Base-by-base conservation (phyloP, 2,888 invertebrate genomes). In the Agrotis exclamationis region DNA sequence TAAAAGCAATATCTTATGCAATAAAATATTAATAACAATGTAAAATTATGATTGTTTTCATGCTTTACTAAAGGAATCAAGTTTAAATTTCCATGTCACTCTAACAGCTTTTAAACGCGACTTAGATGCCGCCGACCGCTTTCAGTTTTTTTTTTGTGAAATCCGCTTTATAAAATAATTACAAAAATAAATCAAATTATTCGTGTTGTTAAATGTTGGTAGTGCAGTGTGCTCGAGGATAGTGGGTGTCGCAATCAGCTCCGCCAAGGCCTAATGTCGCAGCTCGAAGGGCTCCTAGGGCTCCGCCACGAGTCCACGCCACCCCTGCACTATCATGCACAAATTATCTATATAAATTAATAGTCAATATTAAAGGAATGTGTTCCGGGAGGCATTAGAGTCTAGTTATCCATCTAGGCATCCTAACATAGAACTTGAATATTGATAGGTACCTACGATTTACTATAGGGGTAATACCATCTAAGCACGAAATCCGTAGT, bases 261-360 rank as follows among this genome's bases (percentile, higher is more conserved):
- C 97, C 97, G 14, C 98, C 98, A 62, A 98, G 93, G 0, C 98
- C 98, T 24, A 98, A 90, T 1, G 97, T 95, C 2, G 97, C 97
- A 13, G 98, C 98, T 82, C 97, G 97, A 73, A 98, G 90, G 54
- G 97, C 97, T 1, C 94, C 95, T 33, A 95, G 85, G 7, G 93
- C 92, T 4, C 93, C 92, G 0, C 98, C 97, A 0, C 97, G 97
- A 11, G 97, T 91, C 98, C 98, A 98, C 74, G 98, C 97, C 92
- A 98, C 97, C n/a, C 98, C 98, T 74, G 97, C 96, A 88, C 98
- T 98, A 92, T 45, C 51, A 60, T 6, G 53, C 22, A 54, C 2
- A 33, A 18, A 39, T 39, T 39, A n/a, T n/a, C n/a, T n/a, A 44
- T 2, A 44, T 50, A 16, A 16, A 24, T 5, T 39, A 14, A 33